These are phyloP conservation scores for Calameuta filiformis DNA, from an alignment of 2,888 invertebrate species.

Conservation along the genomic window DNA sequence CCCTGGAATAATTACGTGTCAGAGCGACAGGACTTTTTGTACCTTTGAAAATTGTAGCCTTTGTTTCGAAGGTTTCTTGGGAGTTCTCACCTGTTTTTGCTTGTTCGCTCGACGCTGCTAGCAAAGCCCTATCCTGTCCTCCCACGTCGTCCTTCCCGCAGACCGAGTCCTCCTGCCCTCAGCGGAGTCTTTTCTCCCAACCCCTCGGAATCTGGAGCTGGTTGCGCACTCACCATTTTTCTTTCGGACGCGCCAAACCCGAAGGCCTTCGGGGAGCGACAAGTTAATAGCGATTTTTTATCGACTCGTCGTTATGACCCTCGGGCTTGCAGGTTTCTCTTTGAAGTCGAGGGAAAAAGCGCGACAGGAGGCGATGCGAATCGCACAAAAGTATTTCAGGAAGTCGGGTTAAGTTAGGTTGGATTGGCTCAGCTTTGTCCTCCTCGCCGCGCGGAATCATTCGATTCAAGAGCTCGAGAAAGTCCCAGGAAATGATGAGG, in stretches of 20 bases:
- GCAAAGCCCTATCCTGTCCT: conserved; percentile 13
- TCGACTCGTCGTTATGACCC: conserved; percentile 45
- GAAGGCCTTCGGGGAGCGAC: conserved; percentile 14
- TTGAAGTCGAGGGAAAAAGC: background rate
- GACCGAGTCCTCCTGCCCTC: background rate
- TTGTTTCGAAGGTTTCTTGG: conserved; percentile 26
- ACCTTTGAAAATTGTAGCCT: conserved; percentile 28
- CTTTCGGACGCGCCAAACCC: background rate
- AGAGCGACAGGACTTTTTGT: conserved; percentile 29
- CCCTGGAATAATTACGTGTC: conserved; percentile 36
- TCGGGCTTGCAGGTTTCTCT: conserved; percentile 42
- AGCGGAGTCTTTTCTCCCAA: background rate
- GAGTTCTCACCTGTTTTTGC: conserved; percentile 16
- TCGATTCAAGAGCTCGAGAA: background rate
- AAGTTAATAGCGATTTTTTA: conserved; percentile 41
- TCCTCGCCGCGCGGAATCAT: background rate
- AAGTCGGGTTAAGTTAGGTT: background rate
- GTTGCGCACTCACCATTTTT: conserved; percentile 1
- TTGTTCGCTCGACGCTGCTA: conserved; percentile 16
- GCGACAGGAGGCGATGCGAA: background rate
- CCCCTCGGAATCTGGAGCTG: background rate
- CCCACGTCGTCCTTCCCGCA: background rate
- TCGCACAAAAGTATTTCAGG: background rate
- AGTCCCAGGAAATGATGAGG: background rate
- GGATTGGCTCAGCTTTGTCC: background rate